A percentile compares a stretch with the other conserved stretches of the same genome.
These are phyloP conservation scores for Rosalia funebris DNA, from an alignment of 2,888 invertebrate genomes.

Conservation along the genomic window DNA sequence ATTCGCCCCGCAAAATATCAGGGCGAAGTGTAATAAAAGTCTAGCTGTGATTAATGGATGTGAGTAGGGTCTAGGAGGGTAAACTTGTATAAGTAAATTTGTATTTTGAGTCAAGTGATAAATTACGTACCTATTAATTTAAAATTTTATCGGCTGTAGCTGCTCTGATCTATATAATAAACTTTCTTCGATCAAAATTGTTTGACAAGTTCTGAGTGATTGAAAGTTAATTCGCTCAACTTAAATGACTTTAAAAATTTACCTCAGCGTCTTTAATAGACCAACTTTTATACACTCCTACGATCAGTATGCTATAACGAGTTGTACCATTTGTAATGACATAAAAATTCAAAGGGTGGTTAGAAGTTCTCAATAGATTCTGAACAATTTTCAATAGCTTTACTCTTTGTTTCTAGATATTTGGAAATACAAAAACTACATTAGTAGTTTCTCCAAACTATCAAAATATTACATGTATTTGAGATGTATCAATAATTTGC, in stretches of 20 bases:
- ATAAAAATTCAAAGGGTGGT: too few species aligned
- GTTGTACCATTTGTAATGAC: too few species aligned
- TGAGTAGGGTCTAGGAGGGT: slow-evolving; percentile 21
- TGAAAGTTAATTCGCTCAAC: neutral
- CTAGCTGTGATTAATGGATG: slow-evolving; percentile 22
- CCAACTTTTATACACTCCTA: too few species aligned
- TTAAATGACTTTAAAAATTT: neutral
- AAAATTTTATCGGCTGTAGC: neutral
- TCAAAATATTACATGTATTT: too few species aligned
- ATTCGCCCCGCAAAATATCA: slow-evolving; percentile 14
- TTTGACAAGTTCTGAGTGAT: neutral
- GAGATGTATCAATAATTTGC: too few species aligned
- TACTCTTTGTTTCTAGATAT: too few species aligned
- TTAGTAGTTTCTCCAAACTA: too few species aligned
- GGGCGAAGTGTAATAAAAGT: slow-evolving; percentile 21
- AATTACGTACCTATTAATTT: slow-evolving; percentile 10
- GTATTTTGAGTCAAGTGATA: slow-evolving; percentile 14
- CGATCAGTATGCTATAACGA: too few species aligned
- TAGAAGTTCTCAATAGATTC: too few species aligned
- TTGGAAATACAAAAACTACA: too few species aligned
- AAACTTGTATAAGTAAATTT: slow-evolving; percentile 14
- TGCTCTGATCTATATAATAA: neutral
- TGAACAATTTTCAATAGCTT: too few species aligned
- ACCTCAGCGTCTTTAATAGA: too few species aligned
- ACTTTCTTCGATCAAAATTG: neutral